These are phyloP conservation scores for Halcyon smyrnensis DNA, from an alignment of 2,797 vertebrate genomes.

Conservation along the genomic window DNA sequence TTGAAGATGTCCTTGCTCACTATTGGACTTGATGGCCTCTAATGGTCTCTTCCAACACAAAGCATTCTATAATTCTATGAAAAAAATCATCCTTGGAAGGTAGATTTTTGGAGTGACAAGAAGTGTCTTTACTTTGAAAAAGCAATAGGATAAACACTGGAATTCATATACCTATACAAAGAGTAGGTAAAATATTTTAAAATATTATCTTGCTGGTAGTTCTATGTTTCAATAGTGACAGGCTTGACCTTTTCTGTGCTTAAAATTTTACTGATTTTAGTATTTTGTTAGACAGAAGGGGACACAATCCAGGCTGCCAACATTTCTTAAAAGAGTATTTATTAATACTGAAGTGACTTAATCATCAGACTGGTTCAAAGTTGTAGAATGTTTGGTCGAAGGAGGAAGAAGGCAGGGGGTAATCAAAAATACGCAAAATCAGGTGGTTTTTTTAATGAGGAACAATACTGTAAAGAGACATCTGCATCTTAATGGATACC, in stretches of 20 bases:
- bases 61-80: too few relatives aligned
- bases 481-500: neutral
- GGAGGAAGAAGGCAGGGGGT: neutral
- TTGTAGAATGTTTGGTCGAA: neutral
- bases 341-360: neutral
- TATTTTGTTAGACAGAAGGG: neutral
- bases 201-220: neutral
- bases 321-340: neutral
- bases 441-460: neutral
- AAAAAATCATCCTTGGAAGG: neutral
- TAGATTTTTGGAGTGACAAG: neutral
- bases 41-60: too few relatives aligned
- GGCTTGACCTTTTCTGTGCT: neutral
- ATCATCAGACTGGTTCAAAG: neutral
- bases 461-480: neutral
- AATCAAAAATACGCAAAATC: neutral
- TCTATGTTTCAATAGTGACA: neutral
- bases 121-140: neutral
- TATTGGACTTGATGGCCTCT: too few relatives aligned
- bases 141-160: neutral
- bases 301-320: neutral
- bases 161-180: neutral
- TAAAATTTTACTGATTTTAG: neutral
- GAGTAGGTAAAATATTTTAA: neutral
- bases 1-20: too few relatives aligned